Evolutionary conservation across 2,113 vertebrate species (phyloP).

Genomic region (Spea multiplicata): DNA sequence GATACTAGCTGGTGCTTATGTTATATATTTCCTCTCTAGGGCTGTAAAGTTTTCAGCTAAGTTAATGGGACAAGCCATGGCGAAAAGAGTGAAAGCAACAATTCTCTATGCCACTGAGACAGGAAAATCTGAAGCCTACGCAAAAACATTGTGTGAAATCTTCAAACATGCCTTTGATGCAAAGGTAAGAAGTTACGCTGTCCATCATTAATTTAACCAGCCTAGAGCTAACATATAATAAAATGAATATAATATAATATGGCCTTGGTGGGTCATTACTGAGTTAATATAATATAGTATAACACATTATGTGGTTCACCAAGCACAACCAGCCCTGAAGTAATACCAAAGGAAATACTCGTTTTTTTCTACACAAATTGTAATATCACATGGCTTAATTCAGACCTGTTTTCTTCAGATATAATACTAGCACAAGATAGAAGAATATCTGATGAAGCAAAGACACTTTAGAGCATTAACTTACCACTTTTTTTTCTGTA

Average conservation of each 20-base stretch:
- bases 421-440: neutral
- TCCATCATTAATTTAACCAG: no score
- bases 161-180: slow-evolving; percentile 98
- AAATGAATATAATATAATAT: no score
- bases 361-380: no score
- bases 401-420: neutral
- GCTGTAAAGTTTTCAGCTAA: slow-evolving; percentile 98
- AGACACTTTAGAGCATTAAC: neutral
- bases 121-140: slow-evolving; percentile 92
- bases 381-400: no score
- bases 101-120: slow-evolving; percentile 96
- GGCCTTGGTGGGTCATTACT: no score
- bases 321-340: no score
- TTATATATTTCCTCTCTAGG: slow-evolving; percentile 61
- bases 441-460: neutral
- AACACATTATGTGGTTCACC: no score
- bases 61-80: slow-evolving; percentile 98
- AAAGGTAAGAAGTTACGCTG: slow-evolving; percentile 71
- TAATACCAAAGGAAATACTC: no score
- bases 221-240: no score
- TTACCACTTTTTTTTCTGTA: slow-evolving; percentile 48
- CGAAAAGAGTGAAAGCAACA: slow-evolving; percentile 95
- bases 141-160: slow-evolving; percentile 96
- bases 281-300: no score
- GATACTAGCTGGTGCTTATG: neutral